Base-by-base conservation (phyloP, 2,797 vertebrate genomes). In the Enteromius treurensis region DNA sequence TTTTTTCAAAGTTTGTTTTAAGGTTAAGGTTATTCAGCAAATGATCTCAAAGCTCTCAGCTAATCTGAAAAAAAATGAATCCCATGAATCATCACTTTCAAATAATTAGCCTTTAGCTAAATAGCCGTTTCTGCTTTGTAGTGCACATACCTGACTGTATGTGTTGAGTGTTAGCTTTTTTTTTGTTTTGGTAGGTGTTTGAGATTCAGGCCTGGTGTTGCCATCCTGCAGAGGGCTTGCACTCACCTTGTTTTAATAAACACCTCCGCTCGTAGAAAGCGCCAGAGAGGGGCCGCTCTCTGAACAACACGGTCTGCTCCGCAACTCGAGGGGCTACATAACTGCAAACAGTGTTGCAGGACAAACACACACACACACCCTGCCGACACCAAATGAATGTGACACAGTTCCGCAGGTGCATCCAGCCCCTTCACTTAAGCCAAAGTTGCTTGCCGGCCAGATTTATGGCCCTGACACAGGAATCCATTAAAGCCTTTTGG, bases 401-500 rank as follows among this genome's bases (percentile, higher is more conserved):
- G 88, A 89, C 90, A 91, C 91, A 88, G 88, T 93, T 93, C 94
- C 91, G 90, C 95, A 95, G 94, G 94, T 95, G 95, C 92, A 91
- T 87, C 4, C 92, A 90, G 82, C 23, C 85, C 89, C 84, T 19
- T 87, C 80, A 55, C 82, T 87, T 85, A 32, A 87, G 79, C 82
- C 75, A 67, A 80, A 84, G 73, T 68, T 68, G 71, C 87, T 83
- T 64, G 62, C 87, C 2, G 67, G 47, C 81, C 80, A 85, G 83
- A 88, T 92, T 94, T 96, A 96, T 91, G 76, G 87, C 90, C 93
- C 91, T 94, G 93, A 94, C 95, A 95, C 95, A 95, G 92, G 93
- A 95, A 96, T 94, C 95, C 94, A 96, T 96, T 96, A 96, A 95
- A 95, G 89, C 91, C 93, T 95, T 94, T 94, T 94, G 85, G 92